phyloP scores from a whole-genome alignment of 23 tunicate species.

The Halocynthia aurantium region DNA sequence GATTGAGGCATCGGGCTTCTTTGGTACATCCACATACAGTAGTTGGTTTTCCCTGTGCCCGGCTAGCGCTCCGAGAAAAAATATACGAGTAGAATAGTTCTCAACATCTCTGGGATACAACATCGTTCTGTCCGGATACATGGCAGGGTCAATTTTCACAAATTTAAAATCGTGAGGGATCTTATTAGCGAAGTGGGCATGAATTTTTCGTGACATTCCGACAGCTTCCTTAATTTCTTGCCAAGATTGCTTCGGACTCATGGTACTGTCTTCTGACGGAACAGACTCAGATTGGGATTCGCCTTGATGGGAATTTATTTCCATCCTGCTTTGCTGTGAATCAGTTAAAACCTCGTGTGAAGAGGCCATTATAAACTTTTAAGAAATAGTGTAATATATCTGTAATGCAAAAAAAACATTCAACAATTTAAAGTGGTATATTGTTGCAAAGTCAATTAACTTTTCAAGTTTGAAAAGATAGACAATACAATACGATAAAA shows the following conservation, averaged over 20 bases:
- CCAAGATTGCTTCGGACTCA: conserved; percentile 24
- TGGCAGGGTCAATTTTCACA: conserved; percentile 12
- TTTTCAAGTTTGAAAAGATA: too few species aligned
- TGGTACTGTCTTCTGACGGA: too few species aligned
- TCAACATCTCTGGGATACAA: conserved; percentile 4
- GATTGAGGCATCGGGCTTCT: conserved; percentile 15
- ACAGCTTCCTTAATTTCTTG: conserved; percentile 43
- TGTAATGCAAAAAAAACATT: too few species aligned
- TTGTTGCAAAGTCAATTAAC: too few species aligned
- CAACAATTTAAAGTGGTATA: too few species aligned
- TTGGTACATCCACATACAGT: conserved; percentile 57
- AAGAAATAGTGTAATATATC: too few species aligned
- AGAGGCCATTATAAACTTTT: conserved; percentile 18
- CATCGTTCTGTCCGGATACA: conserved; percentile 5
- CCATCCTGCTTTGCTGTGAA: not conserved
- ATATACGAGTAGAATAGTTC: conserved; percentile 27
- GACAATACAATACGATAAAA: too few species aligned
- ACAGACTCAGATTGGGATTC: too few species aligned
- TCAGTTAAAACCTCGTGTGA: conserved; percentile 18
- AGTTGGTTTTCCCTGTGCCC: conserved; percentile 67
- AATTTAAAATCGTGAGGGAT: conserved; percentile 71
- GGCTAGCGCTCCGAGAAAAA: conserved; percentile 60
- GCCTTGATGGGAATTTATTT: too few species aligned
- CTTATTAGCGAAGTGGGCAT: conserved; percentile 69
- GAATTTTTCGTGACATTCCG: conserved; percentile 43